Evolutionary conservation across 2,113 vertebrate species (phyloP), one percentile per base, ranked within the genome.

Genomic region (Heloderma charlesbogerti): DNA sequence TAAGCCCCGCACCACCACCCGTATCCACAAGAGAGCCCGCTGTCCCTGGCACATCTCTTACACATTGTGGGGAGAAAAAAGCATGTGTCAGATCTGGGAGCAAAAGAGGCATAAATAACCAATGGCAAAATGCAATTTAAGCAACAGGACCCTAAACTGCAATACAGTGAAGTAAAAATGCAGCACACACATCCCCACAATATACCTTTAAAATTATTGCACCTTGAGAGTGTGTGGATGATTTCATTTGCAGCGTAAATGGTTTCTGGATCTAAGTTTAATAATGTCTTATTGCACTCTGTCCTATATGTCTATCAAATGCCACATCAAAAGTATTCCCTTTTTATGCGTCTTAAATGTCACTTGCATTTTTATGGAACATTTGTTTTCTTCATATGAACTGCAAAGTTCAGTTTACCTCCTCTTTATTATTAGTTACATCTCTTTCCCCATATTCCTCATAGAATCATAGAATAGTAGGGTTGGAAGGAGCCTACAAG

Each of bases 181-280:
- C 25, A 40, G 40, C 37, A 67, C 25, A 18, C 6, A 10, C 20
- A 37, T 48, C 83, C 54, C 54, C 51, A 75, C 74, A 84, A 84
- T n/a, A 75, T 71, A 88, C 69, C 31, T 83, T 60, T 92, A 83
- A 37, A 74, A 29, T 91, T 25, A 84, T 8, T 63, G 77, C 54
- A 31, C 10, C 81, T 84, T 25, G 0, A 57, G 75, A 67, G 86
- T 60, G 6, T 0, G 81, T 45, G 45, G 1, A 80, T 25, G 7
- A 4, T 88, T n/a, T 88, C 15, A 34, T 84, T 80, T 87, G 66
- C 82, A 63, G 25, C 8, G 87, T 45, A 89, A 57, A 92, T 89
- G 74, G 34, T 3, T 82, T 1, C 84, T 85, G 82, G 48, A n/a
- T 71, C 18, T 29, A 29, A 22, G 0, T 37, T n/a, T 27, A 22